These are phyloP conservation scores for Asteroscopus sphinx DNA, from an alignment of 2,888 invertebrate genomes.

Conservation along the genomic window DNA sequence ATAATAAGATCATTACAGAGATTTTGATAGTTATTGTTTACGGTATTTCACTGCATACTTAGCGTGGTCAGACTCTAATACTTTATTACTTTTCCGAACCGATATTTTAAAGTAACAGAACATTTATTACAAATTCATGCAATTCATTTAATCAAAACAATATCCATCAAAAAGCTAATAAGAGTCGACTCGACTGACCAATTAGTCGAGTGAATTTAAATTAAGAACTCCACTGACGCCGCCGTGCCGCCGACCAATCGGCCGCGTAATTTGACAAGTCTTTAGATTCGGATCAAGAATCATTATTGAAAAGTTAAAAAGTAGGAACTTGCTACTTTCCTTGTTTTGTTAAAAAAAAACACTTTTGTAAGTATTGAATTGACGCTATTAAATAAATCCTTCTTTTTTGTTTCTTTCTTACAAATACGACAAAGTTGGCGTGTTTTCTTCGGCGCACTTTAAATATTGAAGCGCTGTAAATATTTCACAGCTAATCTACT, in stretches of 20 bases:
- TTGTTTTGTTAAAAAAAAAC: slow-evolving; percentile 45
- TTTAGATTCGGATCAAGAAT: slow-evolving; percentile 59
- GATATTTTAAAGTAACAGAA: slow-evolving; percentile 15
- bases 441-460: slow-evolving; percentile 47
- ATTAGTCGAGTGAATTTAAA: slow-evolving; percentile 68
- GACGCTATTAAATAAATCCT: slow-evolving; percentile 42
- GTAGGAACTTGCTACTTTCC: slow-evolving; percentile 40
- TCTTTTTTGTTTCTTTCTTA: slow-evolving; percentile 47
- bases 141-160: slow-evolving; percentile 59
- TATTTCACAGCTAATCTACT: slow-evolving; percentile 43
- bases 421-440: slow-evolving; percentile 44
- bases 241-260: slow-evolving; percentile 58
- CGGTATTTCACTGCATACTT: too few relatives aligned
- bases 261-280: slow-evolving; percentile 66
- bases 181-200: slow-evolving; percentile 62
- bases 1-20: too few relatives aligned
- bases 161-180: slow-evolving; percentile 68
- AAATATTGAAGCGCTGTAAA: slow-evolving; percentile 54
- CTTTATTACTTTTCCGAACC: slow-evolving; percentile 3
- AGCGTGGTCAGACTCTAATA: too few relatives aligned
- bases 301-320: slow-evolving; percentile 46
- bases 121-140: slow-evolving; percentile 50
- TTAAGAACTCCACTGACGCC: slow-evolving; percentile 64
- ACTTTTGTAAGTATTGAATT: slow-evolving; percentile 45
- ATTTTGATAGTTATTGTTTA: too few relatives aligned